Evolutionary conservation across 2,888 invertebrate species (phyloP).

Genomic region (Cephus runcator): DNA sequence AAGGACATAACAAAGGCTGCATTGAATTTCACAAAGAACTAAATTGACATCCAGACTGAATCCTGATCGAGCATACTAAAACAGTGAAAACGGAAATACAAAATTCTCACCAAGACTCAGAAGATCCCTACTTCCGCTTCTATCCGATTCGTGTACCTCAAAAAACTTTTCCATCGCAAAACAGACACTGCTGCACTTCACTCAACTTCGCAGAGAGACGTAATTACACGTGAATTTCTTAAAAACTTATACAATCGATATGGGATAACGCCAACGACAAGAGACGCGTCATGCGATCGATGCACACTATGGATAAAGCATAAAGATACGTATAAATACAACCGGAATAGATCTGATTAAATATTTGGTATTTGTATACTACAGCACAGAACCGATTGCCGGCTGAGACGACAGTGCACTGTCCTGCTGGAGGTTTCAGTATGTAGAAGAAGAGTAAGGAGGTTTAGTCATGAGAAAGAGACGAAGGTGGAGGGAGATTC

Average conservation of each 20-base stretch:
- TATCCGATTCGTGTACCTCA: not conserved
- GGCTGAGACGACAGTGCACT: not conserved
- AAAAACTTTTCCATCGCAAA: not conserved
- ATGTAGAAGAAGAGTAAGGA: not conserved
- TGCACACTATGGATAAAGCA: not conserved
- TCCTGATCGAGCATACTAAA: not conserved
- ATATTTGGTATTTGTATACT: not conserved
- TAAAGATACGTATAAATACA: not conserved
- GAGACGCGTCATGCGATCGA: not conserved
- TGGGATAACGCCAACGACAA: not conserved
- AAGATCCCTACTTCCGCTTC: not conserved
- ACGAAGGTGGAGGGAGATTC: not conserved
- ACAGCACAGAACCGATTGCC: not conserved
- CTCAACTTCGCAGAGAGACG: too few species aligned
- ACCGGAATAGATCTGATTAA: not conserved
- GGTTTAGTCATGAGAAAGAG: not conserved
- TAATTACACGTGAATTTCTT: too few species aligned
- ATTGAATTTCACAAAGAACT: not conserved
- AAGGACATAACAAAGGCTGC: not conserved
- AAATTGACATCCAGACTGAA: not conserved
- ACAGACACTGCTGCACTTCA: not conserved
- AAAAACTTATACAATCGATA: not conserved
- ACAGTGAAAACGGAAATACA: not conserved
- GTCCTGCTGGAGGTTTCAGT: not conserved
- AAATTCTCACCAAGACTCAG: not conserved